These are phyloP conservation scores for Phenacoccus solenopsis DNA, from an alignment of 1,140 invertebrate genomes.

Conservation along the genomic window DNA sequence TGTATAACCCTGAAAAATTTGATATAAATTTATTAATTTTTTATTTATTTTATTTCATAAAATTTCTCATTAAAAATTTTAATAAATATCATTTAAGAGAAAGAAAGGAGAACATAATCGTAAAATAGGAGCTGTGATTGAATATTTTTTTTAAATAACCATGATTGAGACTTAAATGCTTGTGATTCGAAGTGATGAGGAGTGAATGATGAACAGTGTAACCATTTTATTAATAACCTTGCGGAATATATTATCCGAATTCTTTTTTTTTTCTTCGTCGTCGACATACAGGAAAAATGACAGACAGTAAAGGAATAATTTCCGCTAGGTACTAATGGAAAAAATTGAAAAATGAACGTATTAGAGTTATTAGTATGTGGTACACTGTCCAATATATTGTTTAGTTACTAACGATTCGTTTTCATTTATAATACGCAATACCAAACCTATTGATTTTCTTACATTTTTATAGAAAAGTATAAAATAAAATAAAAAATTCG, in stretches of 20 bases:
- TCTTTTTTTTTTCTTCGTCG: no score
- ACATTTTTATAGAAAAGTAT: not conserved
- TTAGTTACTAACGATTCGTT: not conserved
- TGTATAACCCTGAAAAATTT: not conserved
- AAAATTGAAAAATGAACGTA: no score
- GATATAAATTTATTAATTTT: constrained; percentile 4
- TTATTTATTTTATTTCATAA: not conserved
- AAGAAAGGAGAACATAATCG: not conserved
- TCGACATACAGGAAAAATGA: no score
- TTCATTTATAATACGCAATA: not conserved
- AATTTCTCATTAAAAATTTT: not conserved
- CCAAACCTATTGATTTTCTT: not conserved
- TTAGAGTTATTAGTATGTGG: not conserved
- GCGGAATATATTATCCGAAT: no score
- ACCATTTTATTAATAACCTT: not conserved
- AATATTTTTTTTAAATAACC: not conserved
- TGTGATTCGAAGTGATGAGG: not conserved
- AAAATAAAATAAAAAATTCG: not conserved
- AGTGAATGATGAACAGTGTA: not conserved
- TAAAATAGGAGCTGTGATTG: not conserved
- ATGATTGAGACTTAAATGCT: not conserved
- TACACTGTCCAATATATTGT: not conserved
- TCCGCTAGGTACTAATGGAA: no score
- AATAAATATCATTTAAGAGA: not conserved
- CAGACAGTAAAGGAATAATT: no score